Evolutionary conservation across 2,113 vertebrate species (phyloP).

Genomic region (Calypte anna): DNA sequence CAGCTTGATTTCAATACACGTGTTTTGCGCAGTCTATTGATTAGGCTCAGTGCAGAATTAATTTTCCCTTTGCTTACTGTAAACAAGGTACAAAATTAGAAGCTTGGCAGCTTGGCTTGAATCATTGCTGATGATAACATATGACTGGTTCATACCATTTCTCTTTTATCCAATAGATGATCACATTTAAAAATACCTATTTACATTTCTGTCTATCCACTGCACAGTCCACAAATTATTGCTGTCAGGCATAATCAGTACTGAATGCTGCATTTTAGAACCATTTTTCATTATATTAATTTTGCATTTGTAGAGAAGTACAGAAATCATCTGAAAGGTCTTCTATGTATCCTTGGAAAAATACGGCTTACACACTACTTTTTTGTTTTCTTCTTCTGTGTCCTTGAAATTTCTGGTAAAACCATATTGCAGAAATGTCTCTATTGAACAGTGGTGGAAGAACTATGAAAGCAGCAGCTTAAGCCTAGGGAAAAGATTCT

Average conservation of each 20-base stretch:
- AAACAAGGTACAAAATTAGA: slow-evolving; percentile 55
- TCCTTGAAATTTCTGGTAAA: neutral
- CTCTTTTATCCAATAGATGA: neutral
- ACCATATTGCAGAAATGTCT: neutral
- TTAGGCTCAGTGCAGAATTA: neutral
- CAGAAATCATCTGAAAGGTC: neutral
- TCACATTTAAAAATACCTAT: neutral
- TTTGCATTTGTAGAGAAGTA: neutral
- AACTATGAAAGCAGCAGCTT: neutral
- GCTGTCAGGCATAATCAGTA: neutral
- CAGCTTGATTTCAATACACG: neutral
- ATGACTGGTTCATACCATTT: neutral
- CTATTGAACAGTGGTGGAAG: neutral
- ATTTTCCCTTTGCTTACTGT: slow-evolving; percentile 6
- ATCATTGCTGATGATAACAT: neutral
- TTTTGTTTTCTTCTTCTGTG: neutral
- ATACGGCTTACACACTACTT: neutral
- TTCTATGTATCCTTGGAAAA: neutral
- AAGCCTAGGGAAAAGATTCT: neutral
- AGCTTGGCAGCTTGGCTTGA: slow-evolving; percentile 4
- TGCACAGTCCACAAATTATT: neutral
- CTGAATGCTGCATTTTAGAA: neutral
- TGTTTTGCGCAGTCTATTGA: slow-evolving; percentile 38
- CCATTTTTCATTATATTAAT: neutral
- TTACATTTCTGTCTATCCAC: neutral